phyloP scores from a whole-genome alignment of 2,797 vertebrate genomes.

The Euthynnus affinis region DNA sequence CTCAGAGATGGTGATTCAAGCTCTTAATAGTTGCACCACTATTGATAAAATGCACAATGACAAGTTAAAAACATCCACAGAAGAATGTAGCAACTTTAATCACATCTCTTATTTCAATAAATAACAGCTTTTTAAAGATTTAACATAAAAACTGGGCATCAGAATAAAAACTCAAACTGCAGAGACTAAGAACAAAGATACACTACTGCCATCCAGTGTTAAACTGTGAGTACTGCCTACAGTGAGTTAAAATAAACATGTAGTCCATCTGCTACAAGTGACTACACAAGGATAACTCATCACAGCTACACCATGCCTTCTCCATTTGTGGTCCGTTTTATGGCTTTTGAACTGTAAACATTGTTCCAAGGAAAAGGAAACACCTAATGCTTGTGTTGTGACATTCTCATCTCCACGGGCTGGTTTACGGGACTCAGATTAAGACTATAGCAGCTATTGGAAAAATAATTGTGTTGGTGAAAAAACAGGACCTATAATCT shows the following conservation, averaged over 20 bases:
- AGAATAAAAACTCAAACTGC: slow-evolving; percentile 4
- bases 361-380: slow-evolving; percentile 75
- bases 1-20: slow-evolving; percentile 33
- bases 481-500: slow-evolving; percentile 15
- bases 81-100: not conserved
- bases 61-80: slow-evolving; percentile 11
- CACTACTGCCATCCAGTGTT: slow-evolving; percentile 83
- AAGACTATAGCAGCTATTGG: slow-evolving; percentile 34
- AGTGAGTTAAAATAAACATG: slow-evolving; percentile 40
- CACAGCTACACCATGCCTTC: slow-evolving; percentile 71
- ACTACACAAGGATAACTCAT: slow-evolving; percentile 77
- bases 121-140: not conserved
- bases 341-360: slow-evolving; percentile 82
- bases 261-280: slow-evolving; percentile 64
- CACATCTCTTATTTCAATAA: not conserved
- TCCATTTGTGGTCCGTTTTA: slow-evolving; percentile 80
- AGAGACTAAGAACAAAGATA: slow-evolving; percentile 49
- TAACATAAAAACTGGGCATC: slow-evolving; percentile 3
- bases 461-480: slow-evolving; percentile 8
- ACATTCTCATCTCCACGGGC: slow-evolving; percentile 55
- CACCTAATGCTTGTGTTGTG: slow-evolving; percentile 62
- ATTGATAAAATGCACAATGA: not conserved
- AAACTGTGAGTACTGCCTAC: slow-evolving; percentile 33
- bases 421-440: slow-evolving; percentile 46
- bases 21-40: not conserved